Evolutionary conservation across 2,888 invertebrate species (phyloP).

Genomic region (Notodonta dromedarius): DNA sequence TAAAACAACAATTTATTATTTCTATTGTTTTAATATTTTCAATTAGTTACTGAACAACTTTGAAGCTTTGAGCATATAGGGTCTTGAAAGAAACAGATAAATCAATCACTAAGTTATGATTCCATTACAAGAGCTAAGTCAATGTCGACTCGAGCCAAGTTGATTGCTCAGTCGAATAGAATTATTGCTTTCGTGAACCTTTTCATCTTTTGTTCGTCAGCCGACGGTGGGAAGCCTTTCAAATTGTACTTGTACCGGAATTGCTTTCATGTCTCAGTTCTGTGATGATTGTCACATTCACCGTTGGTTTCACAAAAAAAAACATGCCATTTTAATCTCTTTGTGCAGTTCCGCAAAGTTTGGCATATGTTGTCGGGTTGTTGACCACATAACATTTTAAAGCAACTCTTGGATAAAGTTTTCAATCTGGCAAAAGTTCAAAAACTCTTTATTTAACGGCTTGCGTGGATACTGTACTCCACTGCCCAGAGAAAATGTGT

Average conservation of each 20-base stretch:
- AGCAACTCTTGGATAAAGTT: slow-evolving; percentile 24
- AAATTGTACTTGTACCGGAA: slow-evolving; percentile 13
- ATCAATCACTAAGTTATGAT: slow-evolving; percentile 18
- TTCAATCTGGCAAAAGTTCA: slow-evolving; percentile 51
- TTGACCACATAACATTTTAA: slow-evolving; percentile 42
- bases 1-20: neutral
- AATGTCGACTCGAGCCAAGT: slow-evolving; percentile 14
- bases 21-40: neutral
- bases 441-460: slow-evolving; percentile 32
- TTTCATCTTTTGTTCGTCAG: slow-evolving; percentile 14
- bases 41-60: neutral
- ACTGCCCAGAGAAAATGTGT: slow-evolving; percentile 24
- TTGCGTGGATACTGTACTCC: slow-evolving; percentile 11
- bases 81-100: neutral
- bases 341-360: slow-evolving; percentile 1
- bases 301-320: slow-evolving; percentile 10
- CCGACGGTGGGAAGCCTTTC: slow-evolving; percentile 15
- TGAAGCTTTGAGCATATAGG: neutral
- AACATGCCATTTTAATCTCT: slow-evolving; percentile 14
- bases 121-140: slow-evolving; percentile 26
- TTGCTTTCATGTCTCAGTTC: slow-evolving; percentile 10
- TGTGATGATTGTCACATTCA: neutral
- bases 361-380: slow-evolving; percentile 21
- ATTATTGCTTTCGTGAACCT: slow-evolving; percentile 23
- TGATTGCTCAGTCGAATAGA: slow-evolving; percentile 28